phyloP scores from a whole-genome alignment of 2,888 invertebrate genomes.

The Mantis religiosa region DNA sequence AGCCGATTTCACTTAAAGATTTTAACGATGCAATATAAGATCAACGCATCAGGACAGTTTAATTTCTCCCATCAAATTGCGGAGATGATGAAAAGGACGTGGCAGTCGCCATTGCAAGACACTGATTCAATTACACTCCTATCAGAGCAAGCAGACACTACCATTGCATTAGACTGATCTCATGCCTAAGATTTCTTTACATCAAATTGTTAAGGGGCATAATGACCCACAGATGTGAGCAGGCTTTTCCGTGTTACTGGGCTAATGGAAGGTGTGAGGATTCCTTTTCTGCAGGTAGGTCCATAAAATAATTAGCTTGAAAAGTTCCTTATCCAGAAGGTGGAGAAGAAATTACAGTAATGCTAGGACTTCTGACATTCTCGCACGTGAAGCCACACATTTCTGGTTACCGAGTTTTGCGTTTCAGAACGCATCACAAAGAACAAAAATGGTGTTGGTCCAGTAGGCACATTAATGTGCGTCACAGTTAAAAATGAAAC shows the following conservation, averaged over 20 bases:
- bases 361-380: too few species aligned
- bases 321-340: not conserved
- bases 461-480: too few species aligned
- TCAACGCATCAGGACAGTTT: not conserved
- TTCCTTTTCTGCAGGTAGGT: not conserved
- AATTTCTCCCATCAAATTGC: not conserved
- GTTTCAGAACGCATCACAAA: too few species aligned
- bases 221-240: not conserved
- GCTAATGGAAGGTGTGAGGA: not conserved
- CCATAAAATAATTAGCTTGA: not conserved
- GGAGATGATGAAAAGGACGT: not conserved
- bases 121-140: not conserved
- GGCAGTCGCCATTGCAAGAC: not conserved
- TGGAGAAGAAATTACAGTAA: not conserved
- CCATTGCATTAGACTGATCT: not conserved
- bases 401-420: too few species aligned
- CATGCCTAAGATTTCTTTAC: not conserved
- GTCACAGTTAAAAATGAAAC: too few species aligned
- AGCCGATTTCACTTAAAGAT: too few species aligned
- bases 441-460: too few species aligned
- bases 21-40: not conserved
- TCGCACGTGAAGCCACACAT: too few species aligned
- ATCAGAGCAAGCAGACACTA: not conserved
- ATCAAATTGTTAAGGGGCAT: not conserved
- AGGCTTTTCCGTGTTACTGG: not conserved